Conservation (phyloP, 2,888 invertebrate species). For the Dryomyza anilis region DNA sequence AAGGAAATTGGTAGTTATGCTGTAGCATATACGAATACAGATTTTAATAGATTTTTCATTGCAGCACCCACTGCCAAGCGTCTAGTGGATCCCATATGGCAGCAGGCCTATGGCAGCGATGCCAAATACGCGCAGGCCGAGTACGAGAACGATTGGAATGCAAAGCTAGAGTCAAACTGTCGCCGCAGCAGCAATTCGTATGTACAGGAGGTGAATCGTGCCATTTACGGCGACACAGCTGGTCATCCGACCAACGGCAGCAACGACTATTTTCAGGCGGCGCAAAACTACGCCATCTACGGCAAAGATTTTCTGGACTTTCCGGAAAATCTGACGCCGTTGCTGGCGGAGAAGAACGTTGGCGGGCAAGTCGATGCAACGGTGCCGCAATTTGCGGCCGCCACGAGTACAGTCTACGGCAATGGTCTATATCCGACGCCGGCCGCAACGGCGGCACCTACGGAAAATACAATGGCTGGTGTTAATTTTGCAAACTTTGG, state of each 20-base stretch:
- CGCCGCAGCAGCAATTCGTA: constrained; percentile 38
- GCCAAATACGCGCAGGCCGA: constrained; percentile 1
- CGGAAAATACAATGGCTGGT: not conserved
- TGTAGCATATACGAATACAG: not conserved
- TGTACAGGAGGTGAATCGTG: constrained; percentile 47
- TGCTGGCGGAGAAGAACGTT: constrained; percentile 28
- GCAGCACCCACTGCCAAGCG: constrained; percentile 23
- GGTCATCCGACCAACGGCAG: constrained; percentile 47
- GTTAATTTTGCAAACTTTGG: constrained; percentile 28
- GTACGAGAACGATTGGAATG: constrained; percentile 31
- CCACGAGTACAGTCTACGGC: constrained; percentile 13
- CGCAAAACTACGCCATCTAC: constrained; percentile 52
- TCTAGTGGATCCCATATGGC: constrained; percentile 31
- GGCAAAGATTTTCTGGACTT: constrained; percentile 48
- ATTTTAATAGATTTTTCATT: not conserved
- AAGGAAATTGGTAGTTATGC: constrained; percentile 32
- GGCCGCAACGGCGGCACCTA: not conserved
- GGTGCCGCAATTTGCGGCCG: constrained; percentile 7
- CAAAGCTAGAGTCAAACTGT: constrained; percentile 35
- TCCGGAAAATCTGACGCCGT: constrained; percentile 38
- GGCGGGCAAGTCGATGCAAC: constrained; percentile 1
- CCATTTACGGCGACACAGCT: constrained; percentile 44
- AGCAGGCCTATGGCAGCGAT: constrained; percentile 11
- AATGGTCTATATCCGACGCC: constrained; percentile 30
- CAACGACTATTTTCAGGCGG: constrained; percentile 48